phyloP scores from a whole-genome alignment of 1,140 invertebrate genomes.

The Ctenoplectra terminalis region DNA sequence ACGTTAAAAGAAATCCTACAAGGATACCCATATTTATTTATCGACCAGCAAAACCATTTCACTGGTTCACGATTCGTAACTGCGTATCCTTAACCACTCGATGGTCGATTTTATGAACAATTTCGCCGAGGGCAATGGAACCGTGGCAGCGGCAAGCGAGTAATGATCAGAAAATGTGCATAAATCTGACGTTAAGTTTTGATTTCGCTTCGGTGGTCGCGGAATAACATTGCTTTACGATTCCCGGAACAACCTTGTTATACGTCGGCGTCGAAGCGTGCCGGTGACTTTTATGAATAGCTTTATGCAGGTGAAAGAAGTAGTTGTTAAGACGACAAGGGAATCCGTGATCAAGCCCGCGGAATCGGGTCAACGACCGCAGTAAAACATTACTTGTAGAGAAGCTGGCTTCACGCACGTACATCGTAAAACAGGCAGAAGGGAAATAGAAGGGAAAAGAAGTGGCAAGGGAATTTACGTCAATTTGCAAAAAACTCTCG shows the following conservation, averaged over 20 bases:
- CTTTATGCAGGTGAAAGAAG: conserved; percentile 23
- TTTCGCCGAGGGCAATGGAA: background rate
- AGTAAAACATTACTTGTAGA: conserved; percentile 65
- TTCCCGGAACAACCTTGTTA: background rate
- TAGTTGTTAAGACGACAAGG: conserved; percentile 46
- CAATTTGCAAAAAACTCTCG: conserved; percentile 71
- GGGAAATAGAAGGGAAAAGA: background rate
- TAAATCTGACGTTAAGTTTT: background rate
- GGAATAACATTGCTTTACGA: conserved; percentile 2
- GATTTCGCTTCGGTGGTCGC: background rate
- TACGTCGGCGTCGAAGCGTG: background rate
- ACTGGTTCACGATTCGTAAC: background rate
- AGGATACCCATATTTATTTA: too few species aligned
- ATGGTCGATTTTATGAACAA: background rate
- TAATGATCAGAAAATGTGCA: background rate
- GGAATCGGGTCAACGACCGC: conserved; percentile 54
- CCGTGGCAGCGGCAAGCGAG: background rate
- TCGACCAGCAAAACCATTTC: background rate
- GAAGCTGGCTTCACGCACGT: conserved; percentile 58
- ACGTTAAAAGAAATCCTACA: too few species aligned
- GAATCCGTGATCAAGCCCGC: conserved; percentile 23
- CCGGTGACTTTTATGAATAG: conserved; percentile 10
- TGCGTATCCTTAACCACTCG: background rate
- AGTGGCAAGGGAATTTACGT: conserved; percentile 63
- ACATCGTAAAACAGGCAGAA: conserved; percentile 41